Base-by-base conservation (phyloP, 2,797 vertebrate species). In the Chromobotia macracanthus region DNA sequence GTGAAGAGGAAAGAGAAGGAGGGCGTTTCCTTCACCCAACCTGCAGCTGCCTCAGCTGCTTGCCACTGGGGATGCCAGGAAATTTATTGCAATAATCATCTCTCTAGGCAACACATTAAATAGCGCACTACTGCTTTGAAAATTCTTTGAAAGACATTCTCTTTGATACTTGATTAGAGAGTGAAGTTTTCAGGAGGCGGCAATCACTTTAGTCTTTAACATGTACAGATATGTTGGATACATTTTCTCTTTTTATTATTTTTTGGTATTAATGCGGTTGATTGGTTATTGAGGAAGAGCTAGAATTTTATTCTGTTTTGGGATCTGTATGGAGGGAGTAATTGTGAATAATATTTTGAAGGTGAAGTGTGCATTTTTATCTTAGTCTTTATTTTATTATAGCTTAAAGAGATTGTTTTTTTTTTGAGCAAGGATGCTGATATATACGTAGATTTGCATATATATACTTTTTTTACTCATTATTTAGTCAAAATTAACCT, bases 131-230 rank as follows among this genome's bases (percentile, higher is more conserved):
- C 86, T 89, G 80, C 75, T 80, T 83, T 89, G 89, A 84, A 91
- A 90, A 90, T 3, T 71, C 89, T 91, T 90, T 88, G 86, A 91
- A 89, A 89, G 83, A 73, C 68, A 69, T 77, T 89, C 86, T 86
- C 90, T 93, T 93, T 92, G 91, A 93, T 93, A 89, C 84, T 82
- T 89, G 89, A 91, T 91, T 89, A 91, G 89, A 91, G 89, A 91
- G 87, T 78, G 83, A 88, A 91, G 87, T 89, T 81, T 66, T 60
- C 56, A 56, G 76, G 82, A 65, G 84, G 60, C 56, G 58, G 63
- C 53, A 56, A 53, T 44, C 55, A 35, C 74, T 50, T 53, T 53
- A 61, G 87, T 80, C 53, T 31, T 68, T 86, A 90, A 87, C 66
- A 31, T 75, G 50, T 71, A 75, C 55, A 50, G 44, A 79, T 75